Conservation (phyloP, 92 coral and sea anemone species). For the Palythoa caribaeorum region DNA sequence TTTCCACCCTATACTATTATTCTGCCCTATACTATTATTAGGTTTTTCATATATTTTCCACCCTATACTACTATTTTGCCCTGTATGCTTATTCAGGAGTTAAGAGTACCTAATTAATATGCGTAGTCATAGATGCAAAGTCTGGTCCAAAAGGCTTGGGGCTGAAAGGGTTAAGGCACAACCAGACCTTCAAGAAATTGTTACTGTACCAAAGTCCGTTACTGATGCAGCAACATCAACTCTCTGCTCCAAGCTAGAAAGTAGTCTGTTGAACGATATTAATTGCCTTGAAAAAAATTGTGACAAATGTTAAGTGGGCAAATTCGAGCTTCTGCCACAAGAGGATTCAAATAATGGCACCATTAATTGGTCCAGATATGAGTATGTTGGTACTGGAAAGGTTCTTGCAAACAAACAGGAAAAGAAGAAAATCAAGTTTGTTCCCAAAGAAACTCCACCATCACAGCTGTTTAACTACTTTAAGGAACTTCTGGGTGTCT, state of each 20-base stretch:
- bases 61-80: too few relatives aligned
- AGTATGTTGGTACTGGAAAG: background rate
- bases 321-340: background rate
- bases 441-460: slow-evolving; percentile 7
- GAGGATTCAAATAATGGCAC: background rate
- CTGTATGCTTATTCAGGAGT: too few relatives aligned
- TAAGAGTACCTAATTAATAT: too few relatives aligned
- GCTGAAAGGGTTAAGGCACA: background rate
- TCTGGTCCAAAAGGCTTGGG: too few relatives aligned
- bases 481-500: background rate
- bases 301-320: background rate
- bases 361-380: background rate
- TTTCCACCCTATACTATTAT: too few relatives aligned
- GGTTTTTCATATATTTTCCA: too few relatives aligned
- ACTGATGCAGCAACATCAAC: background rate
- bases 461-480: background rate
- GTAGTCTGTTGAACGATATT: background rate
- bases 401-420: background rate
- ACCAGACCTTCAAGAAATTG: background rate
- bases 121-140: too few relatives aligned
- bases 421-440: background rate
- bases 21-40: too few relatives aligned
- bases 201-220: background rate
- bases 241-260: background rate
- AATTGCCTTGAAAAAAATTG: background rate